Evolutionary conservation across 2,113 vertebrate species (phyloP), one percentile per base, ranked within the genome.

Genomic region (Pteruthius melanotis): DNA sequence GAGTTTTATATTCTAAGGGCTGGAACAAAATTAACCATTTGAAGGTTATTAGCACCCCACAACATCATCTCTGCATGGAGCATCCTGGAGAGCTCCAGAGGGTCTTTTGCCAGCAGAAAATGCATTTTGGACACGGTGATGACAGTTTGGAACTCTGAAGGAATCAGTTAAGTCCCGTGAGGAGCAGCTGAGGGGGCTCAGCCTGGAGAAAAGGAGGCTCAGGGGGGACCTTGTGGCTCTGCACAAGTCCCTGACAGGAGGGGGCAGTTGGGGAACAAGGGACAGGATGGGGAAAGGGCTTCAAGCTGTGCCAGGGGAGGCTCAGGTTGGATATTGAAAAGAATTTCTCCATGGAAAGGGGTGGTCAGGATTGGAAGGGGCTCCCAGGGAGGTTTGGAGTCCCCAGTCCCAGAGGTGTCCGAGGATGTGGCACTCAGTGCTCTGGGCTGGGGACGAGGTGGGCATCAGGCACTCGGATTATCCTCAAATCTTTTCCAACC

Each of bases 381-480:
- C 31, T 80, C 68, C 27, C 66, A 20, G 37, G 37, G 13, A 26
- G n/a, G 24, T 21, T 30, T 57, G 76, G 22, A 57, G 50, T 57
- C 0, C 27, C 50, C 76, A 37, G 6, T 15, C 68, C 42, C 65
- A 50, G 18, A 33, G 35, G 12, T 65, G 44, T 1, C 50, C 59
- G 7, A 23, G 59, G 57, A 15, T 0, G 8, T 64, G 85, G 35
- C 75, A 31, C 65, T 64, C 35, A 33, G 75, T 0, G 75, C 64
- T 39, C 47, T 54, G 84, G 47, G 64, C 47, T n/a, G 39, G 27
- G 17, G 22, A 23, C 42, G 22, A 6, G 35, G 21, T 31, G 66
- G 21, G 26, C 2, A 56, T 26, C 0, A 0, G 56, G 57, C 40
- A 54, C 66, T 40, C 0, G 0, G 14, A 17, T 35, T 9, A 45